Evolutionary conservation across 2,888 invertebrate species (phyloP), one percentile per base, ranked within the genome.

Genomic region (Drosophila pseudotakahashii): DNA sequence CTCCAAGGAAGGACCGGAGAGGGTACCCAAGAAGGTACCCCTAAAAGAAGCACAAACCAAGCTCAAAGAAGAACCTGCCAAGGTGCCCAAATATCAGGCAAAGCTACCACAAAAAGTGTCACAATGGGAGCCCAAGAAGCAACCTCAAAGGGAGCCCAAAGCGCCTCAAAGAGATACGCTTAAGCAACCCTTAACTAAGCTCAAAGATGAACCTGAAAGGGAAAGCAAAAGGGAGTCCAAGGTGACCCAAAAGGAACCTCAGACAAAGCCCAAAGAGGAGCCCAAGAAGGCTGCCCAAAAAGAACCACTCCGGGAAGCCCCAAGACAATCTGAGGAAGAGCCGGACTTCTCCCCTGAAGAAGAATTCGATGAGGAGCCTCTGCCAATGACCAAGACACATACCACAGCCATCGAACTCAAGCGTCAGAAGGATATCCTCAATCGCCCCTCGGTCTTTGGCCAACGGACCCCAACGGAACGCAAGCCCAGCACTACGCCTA

Each of bases 301-400:
- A 16, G 59, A 36, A 9, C 26, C 45, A 1, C 61, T 30, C 5
- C 59, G 14, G 16, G 32, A 32, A 7, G 32, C 39, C 4, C 34
- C 26, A 2, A 63, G 34, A 11, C 62, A 63, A 9, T 32, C 64
- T 9, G 64, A 63, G 7, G 64, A 63, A 3, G 62, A 63, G 16
- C 41, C 19, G 9, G 44, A 55, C 13, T 50, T 36, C 58, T 66
- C 44, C 2, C 42, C 64, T 1, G 64, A 30, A 11, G 63, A 51
- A 19, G 64, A 64, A 14, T 50, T 64, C 6, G 53, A 50, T 0
- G 81, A 76, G 5, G 62, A 75, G 26, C 54, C 63, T 53, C 94
- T 94, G 90, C 95, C 96, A 0, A 95, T 95, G 90, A 74, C 89
- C 10, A 84, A 89, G 64, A 75, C 77, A 5, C 91, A 91, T 45